These are phyloP conservation scores for Bibio marci DNA, from an alignment of 2,888 invertebrate genomes.

Conservation along the genomic window DNA sequence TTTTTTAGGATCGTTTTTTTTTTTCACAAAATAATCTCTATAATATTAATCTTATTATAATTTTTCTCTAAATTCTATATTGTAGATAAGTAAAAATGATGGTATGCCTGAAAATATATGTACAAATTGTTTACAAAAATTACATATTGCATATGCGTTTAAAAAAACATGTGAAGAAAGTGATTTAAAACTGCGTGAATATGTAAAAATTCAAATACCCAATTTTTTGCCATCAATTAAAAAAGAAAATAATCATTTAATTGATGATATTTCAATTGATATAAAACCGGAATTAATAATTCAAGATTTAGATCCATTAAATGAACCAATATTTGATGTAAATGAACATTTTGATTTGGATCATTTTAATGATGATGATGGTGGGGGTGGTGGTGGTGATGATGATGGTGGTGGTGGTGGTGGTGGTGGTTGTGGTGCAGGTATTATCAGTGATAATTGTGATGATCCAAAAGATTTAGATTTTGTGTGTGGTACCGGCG, in stretches of 20 bases:
- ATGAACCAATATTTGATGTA: neutral
- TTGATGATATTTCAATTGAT: neutral
- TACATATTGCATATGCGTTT: slow-evolving; percentile 7
- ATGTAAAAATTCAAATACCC: slow-evolving; percentile 1
- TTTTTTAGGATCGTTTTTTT: neutral
- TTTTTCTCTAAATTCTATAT: neutral
- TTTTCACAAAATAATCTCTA: neutral
- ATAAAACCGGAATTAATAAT: slow-evolving; percentile 8
- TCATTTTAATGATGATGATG: slow-evolving; percentile 4
- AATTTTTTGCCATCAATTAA: neutral
- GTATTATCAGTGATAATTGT: no score
- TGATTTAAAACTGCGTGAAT: slow-evolving; percentile 7
- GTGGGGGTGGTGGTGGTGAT: no score
- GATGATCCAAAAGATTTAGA: neutral
- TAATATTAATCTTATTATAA: neutral
- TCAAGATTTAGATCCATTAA: slow-evolving; percentile 6
- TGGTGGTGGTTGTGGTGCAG: no score
- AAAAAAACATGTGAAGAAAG: slow-evolving; percentile 9
- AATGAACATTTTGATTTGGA: neutral
- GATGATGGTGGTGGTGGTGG: no score
- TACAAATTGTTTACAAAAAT: slow-evolving; percentile 7
- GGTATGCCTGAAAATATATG: slow-evolving; percentile 10
- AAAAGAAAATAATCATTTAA: neutral
- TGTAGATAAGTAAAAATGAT: slow-evolving; percentile 8
- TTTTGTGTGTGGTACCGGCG: slow-evolving; percentile 1